Evolutionary conservation across 2,113 vertebrate species (phyloP).

Genomic region (Bubalus kerabau): DNA sequence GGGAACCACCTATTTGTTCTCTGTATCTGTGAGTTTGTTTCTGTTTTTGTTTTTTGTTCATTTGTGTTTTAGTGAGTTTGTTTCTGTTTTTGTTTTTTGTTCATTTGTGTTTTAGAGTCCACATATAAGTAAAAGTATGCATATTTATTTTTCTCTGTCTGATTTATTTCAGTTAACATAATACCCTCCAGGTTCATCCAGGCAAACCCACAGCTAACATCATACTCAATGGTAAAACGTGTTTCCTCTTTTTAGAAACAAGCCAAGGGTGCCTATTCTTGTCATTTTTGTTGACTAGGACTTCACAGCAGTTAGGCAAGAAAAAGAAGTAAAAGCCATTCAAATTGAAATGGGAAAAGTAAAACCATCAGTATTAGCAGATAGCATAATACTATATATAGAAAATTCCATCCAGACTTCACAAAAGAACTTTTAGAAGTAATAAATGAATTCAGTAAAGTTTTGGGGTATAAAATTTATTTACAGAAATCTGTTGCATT

Average conservation of each 20-base stretch:
- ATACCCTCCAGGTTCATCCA: neutral
- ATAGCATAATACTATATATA: neutral
- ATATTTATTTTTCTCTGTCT: neutral
- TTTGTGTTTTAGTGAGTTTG: neutral
- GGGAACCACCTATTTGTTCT: neutral
- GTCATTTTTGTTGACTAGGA: neutral
- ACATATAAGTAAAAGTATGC: neutral
- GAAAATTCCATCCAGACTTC: neutral
- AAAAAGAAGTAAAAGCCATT: neutral
- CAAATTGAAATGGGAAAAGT: neutral
- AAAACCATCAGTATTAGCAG: neutral
- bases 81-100: neutral
- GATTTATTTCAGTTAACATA: neutral
- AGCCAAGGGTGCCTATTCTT: neutral
- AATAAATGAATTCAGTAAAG: neutral
- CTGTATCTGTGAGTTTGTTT: neutral
- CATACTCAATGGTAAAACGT: neutral
- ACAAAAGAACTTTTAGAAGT: neutral
- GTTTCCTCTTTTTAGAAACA: neutral
- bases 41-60: neutral
- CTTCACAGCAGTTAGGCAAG: neutral
- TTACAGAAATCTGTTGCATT: neutral
- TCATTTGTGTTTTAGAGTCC: neutral
- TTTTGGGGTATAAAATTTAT: neutral
- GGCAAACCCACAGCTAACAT: neutral